Conservation (phyloP, 2,797 vertebrate genomes). For the Lindbergichthys nudifrons region DNA sequence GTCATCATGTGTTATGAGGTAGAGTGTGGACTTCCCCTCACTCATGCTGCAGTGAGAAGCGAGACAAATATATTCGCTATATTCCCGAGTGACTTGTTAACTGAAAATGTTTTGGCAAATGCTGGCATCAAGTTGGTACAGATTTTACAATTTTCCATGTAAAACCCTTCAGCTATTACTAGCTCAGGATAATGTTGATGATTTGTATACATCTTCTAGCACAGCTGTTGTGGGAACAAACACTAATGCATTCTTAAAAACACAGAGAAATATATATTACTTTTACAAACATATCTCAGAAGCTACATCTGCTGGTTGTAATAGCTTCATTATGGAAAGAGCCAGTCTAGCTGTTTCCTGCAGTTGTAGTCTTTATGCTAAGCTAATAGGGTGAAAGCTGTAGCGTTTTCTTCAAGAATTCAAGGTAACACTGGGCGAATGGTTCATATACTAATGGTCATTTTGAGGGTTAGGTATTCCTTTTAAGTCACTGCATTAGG, state of each 20-base stretch:
- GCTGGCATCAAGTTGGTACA: conserved; percentile 13
- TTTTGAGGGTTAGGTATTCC: not conserved
- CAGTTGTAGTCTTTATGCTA: not conserved
- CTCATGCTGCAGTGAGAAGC: conserved; percentile 10
- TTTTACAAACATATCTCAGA: conserved; percentile 1
- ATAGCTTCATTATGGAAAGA: not conserved
- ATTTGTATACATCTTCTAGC: not conserved
- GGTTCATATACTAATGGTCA: too few relatives aligned
- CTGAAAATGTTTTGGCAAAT: conserved; percentile 16
- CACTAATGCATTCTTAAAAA: conserved; percentile 10
- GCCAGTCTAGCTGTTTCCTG: not conserved
- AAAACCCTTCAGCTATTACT: conserved; percentile 9
- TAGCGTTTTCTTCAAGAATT: not conserved
- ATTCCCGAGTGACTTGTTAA: conserved; percentile 9
- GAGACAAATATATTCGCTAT: conserved; percentile 42
- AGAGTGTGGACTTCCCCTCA: conserved; percentile 49
- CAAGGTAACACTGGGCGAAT: too few relatives aligned
- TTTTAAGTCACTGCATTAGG: not conserved
- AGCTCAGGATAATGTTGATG: not conserved
- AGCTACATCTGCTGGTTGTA: not conserved
- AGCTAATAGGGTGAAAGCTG: not conserved
- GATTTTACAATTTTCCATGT: conserved; percentile 9
- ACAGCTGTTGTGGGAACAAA: conserved; percentile 4
- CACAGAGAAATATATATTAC: not conserved
- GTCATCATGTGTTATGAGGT: conserved; percentile 18